Evolutionary conservation across 2,888 invertebrate genomes (phyloP).

Genomic region (Heliconius ismenius): DNA sequence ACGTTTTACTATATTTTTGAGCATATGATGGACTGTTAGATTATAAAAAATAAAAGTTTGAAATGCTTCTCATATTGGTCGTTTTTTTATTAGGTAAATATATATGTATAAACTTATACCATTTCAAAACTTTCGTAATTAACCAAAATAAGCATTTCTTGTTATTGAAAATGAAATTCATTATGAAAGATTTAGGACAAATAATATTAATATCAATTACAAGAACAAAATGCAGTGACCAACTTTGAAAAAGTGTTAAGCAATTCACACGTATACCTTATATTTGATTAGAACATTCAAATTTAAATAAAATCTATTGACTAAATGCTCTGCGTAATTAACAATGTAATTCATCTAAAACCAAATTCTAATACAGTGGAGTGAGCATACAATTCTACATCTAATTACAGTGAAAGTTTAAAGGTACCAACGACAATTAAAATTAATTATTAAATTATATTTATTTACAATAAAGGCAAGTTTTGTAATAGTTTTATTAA

Average conservation of each 20-base stretch:
- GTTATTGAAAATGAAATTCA: not conserved
- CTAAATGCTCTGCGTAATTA: constrained; percentile 27
- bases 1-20: not conserved
- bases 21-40: not conserved
- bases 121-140: not conserved
- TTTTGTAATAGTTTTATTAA: constrained; percentile 26
- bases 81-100: not conserved
- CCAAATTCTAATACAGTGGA: constrained; percentile 50
- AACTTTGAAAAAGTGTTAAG: constrained; percentile 2
- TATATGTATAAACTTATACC: not conserved
- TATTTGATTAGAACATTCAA: constrained; percentile 3
- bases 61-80: not conserved
- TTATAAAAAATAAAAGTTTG: not conserved
- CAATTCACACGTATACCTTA: constrained; percentile 2
- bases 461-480: constrained; percentile 44
- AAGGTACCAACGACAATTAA: constrained; percentile 21
- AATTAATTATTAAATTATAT: constrained; percentile 21
- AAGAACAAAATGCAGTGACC: not conserved
- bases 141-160: not conserved
- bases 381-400: constrained; percentile 24
- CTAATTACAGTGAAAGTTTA: constrained; percentile 15
- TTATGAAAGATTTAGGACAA: not conserved
- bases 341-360: constrained; percentile 18
- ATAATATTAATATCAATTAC: not conserved
- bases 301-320: constrained; percentile 34